Conservation (phyloP, 2,888 invertebrate genomes). For the Dendrolimus pini region DNA sequence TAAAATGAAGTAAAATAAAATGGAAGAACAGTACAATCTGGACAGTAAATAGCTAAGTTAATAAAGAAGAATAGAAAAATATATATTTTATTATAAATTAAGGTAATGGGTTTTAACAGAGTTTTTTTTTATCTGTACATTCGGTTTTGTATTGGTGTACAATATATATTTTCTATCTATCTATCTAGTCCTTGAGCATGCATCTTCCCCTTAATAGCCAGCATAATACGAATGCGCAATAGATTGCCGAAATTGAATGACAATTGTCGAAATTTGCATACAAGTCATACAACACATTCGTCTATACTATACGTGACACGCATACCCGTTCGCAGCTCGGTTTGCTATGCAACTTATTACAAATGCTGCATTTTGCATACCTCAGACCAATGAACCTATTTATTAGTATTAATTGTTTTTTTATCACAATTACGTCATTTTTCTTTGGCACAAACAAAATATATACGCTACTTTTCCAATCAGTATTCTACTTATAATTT, state of each 20-base stretch:
- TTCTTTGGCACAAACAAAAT: background rate
- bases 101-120: no score
- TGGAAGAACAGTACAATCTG: no score
- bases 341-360: conserved; percentile 20
- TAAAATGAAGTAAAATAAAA: no score
- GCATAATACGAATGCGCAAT: conserved; percentile 35
- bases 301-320: conserved; percentile 57
- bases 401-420: background rate
- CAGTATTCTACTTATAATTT: no score
- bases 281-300: conserved; percentile 29
- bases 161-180: no score
- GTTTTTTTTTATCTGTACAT: no score
- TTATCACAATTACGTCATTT: background rate
- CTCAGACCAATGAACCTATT: conserved; percentile 16
- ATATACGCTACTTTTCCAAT: no score
- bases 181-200: no score
- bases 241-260: conserved; percentile 52
- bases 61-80: no score
- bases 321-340: conserved; percentile 15
- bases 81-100: no score
- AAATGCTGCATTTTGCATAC: conserved; percentile 27
- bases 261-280: conserved; percentile 56
- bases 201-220: conserved; percentile 36
- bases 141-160: no score
- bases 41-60: no score